Conservation (phyloP, 2,113 vertebrate genomes). For the Camelus bactrianus region DNA sequence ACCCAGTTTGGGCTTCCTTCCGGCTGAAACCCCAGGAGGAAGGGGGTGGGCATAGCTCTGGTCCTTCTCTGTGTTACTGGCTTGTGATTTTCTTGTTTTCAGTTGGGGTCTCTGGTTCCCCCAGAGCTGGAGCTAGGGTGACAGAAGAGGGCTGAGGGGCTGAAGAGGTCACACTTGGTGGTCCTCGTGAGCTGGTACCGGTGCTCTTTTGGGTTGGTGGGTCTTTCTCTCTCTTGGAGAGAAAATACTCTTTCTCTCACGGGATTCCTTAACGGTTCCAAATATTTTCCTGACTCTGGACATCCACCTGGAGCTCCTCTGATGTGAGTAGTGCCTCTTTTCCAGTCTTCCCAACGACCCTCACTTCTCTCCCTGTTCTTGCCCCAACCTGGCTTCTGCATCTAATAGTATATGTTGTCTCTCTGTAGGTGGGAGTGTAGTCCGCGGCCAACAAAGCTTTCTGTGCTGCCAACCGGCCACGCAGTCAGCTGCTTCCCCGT, state of each 20-base stretch:
- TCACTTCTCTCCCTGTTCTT: not conserved
- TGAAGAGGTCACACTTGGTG: too few relatives aligned
- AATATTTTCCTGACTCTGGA: not conserved
- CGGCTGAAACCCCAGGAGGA: not conserved
- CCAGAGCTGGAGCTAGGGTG: not conserved
- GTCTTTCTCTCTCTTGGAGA: not conserved
- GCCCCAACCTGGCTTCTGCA: not conserved
- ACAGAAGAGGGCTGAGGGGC: not conserved
- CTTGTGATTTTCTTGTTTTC: not conserved
- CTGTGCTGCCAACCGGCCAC: not conserved
- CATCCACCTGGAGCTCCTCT: not conserved
- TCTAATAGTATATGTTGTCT: not conserved
- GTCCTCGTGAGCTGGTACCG: too few relatives aligned
- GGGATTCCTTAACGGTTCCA: not conserved
- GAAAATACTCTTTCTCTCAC: not conserved
- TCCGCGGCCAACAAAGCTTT: not conserved
- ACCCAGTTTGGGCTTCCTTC: not conserved
- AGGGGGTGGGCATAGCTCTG: too few relatives aligned
- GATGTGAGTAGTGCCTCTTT: not conserved
- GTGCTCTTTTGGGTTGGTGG: fast-evolving
- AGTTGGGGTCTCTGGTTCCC: not conserved
- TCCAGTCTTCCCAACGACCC: not conserved
- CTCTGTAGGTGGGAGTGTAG: not conserved
- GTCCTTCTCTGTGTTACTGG: not conserved
- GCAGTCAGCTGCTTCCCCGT: not conserved